phyloP scores from a whole-genome alignment of 2,113 vertebrate species.

The Orthonyx spaldingii region DNA sequence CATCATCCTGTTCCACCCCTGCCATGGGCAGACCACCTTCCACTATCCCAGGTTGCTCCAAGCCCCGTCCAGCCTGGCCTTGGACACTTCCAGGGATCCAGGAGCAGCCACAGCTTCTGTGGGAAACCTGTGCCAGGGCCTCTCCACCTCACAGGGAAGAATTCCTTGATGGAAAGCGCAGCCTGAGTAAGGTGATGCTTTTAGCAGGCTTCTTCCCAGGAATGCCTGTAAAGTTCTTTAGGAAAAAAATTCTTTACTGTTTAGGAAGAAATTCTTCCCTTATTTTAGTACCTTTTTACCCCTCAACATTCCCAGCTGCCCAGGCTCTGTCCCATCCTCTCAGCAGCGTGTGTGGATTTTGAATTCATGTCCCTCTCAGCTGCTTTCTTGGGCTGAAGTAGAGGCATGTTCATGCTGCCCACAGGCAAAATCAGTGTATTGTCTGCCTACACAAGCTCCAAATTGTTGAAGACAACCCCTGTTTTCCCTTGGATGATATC shows the following conservation, averaged over 20 bases:
- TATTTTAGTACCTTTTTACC: neutral
- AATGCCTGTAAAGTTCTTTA: neutral
- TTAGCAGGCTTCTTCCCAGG: neutral
- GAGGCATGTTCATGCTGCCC: neutral
- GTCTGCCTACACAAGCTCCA: neutral
- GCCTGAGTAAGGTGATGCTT: neutral
- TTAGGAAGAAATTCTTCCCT: neutral
- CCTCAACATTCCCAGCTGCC: neutral
- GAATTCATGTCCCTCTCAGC: neutral
- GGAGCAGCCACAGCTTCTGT: neutral
- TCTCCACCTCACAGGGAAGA: rapidly evolving
- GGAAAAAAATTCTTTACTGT: neutral
- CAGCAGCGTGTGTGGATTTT: rapidly evolving
- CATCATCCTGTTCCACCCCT: neutral
- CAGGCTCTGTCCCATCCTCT: neutral
- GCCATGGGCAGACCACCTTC: neutral
- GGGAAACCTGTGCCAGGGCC: neutral
- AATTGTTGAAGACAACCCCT: neutral
- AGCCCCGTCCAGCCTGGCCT: rapidly evolving
- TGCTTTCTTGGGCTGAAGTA: neutral
- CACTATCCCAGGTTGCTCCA: neutral
- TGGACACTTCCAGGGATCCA: neutral
- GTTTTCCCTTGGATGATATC: constrained; percentile 1
- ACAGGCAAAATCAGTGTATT: neutral
- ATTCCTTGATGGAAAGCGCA: neutral